Evolutionary conservation across 37 sponge, comb jelly and placozoan genomes (phyloP).

Genomic region (Oscarella lobularis): DNA sequence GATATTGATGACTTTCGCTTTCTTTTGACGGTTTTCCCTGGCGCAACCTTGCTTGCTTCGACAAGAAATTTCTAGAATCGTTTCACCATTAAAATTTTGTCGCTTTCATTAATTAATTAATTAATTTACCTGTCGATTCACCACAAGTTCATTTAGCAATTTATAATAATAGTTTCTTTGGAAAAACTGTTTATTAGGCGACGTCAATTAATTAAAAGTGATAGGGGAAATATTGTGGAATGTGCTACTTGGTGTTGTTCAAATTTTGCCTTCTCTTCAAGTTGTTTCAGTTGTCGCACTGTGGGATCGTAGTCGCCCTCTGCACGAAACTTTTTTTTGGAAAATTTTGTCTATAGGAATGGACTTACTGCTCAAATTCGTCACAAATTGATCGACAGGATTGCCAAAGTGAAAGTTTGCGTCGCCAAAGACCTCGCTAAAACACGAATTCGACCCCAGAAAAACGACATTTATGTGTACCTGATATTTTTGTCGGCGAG

Average conservation of each 20-base stretch:
- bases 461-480: background rate
- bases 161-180: background rate
- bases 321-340: background rate
- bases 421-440: slow-evolving; percentile 27
- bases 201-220: background rate
- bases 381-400: slow-evolving; percentile 19
- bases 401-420: slow-evolving; percentile 45
- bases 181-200: background rate
- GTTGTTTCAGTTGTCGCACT: background rate
- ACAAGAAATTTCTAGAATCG: too few species aligned
- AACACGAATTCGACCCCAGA: background rate
- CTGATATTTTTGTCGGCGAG: background rate
- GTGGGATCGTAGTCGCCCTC: background rate
- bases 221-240: background rate
- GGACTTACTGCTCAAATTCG: background rate
- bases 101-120: too few species aligned
- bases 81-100: too few species aligned
- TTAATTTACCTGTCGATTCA: too few species aligned
- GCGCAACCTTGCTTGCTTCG: too few species aligned
- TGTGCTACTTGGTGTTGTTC: background rate
- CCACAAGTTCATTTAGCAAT: background rate
- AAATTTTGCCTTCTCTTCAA: background rate
- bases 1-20: too few species aligned
- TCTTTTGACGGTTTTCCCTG: too few species aligned
- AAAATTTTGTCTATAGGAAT: background rate